Evolutionary conservation across 53 echinoderm and acorn worm species (phyloP), one percentile per base, ranked within the genome.

Genomic region (Holothuria leucospilota): DNA sequence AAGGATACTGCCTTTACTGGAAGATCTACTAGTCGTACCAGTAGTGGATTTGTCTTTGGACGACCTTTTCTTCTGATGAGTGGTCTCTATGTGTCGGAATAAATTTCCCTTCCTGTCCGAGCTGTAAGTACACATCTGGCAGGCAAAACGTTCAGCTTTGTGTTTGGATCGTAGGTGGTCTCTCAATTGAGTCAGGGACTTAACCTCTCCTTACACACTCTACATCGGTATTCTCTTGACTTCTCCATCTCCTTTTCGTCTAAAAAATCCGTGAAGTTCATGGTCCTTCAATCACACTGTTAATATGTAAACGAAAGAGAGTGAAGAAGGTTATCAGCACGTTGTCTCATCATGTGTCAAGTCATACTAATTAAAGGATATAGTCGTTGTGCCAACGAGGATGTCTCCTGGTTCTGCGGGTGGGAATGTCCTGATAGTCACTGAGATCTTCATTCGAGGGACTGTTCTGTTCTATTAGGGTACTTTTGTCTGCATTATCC

Each of bases 211-310:
- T 52, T 52, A 25, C 78, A 78, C 0, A 70, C 24, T 1, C 78
- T 41, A 24, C 78, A 78, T 21, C 78, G 24, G 9, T 78, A 78
- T 53, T 49, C 78, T 53, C 25, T 78, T 8, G 78, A 78, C 24
- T 28, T n/a, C 52, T 78, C 53, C 78, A 78, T 13, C 58, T 78
- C 78, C 27, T 23, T 58, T 13, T 51, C 78, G 24, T 52, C 53
- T 26, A 53, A 28, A 14, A 7, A 5, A 29, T 78, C 78, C 23
- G 78, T 78, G 51, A 78, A 78, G n/a, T 78, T 25, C 78, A 78
- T 78, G 4, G n/a, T 56, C 42, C 42, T 42, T 42, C 42, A 6
- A 9, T 42, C 5, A 42, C 5, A 42, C 42, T 42, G 42, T 9
- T 42, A 9, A 42, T 42, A 4, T 26, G 29, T 13, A n/a, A 59